A percentile compares a stretch with the other conserved stretches of the same genome.
Conservation (phyloP, 2,113 vertebrate species). For the Monopterus albus region DNA sequence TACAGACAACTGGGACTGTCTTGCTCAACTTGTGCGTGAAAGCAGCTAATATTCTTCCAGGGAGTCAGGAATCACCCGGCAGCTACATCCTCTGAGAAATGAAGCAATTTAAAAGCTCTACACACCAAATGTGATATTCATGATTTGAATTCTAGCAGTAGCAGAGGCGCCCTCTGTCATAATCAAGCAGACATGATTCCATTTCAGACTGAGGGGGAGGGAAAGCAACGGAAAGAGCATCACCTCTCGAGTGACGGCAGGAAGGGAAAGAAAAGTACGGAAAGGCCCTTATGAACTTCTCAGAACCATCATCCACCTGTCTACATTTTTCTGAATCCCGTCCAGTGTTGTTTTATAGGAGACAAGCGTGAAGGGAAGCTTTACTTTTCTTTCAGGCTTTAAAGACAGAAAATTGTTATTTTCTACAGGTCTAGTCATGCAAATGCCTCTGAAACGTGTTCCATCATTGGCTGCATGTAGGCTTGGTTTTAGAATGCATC, state of each 20-base stretch:
- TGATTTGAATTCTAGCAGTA: constrained; percentile 76
- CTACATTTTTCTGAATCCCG: neutral
- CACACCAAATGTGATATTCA: constrained; percentile 80
- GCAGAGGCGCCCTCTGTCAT: constrained; percentile 71
- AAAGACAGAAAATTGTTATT: neutral
- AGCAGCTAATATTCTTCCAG: constrained; percentile 67
- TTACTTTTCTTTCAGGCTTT: constrained; percentile 17
- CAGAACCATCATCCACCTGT: constrained; percentile 26
- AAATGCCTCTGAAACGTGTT: too few species aligned
- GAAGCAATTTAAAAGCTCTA: constrained; percentile 81
- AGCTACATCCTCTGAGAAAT: constrained; percentile 72
- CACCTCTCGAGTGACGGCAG: constrained; percentile 18
- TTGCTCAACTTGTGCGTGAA: constrained; percentile 62
- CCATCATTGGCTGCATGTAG: too few species aligned
- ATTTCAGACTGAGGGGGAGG: constrained; percentile 46
- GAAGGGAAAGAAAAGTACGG: neutral
- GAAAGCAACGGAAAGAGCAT: constrained; percentile 18
- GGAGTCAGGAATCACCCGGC: constrained; percentile 67
- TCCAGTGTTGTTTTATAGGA: constrained; percentile 1
- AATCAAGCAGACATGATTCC: constrained; percentile 66
- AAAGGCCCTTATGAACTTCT: neutral
- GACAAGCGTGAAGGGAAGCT: constrained; percentile 10
- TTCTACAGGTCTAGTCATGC: neutral
- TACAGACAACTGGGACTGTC: constrained; percentile 50
- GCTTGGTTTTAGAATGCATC: too few species aligned